Evolutionary conservation across 2,113 vertebrate species (phyloP), one percentile per base, ranked within the genome.

Genomic region (Chloropsis hardwickii): DNA sequence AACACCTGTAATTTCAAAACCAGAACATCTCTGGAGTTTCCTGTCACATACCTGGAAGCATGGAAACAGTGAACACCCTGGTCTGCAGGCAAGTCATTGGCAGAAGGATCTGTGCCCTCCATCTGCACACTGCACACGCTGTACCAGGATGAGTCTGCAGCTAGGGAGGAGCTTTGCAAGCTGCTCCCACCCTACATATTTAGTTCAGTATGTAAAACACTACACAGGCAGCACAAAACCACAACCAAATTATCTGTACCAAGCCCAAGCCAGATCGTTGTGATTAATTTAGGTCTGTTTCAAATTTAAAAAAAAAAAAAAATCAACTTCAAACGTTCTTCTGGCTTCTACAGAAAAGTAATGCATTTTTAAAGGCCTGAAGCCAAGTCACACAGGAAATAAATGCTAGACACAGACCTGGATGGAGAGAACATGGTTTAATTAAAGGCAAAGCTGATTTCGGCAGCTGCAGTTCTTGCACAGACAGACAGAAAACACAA

Each of bases 381-480:
- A 61, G 56, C 45, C 48, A 33, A 88, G 31, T 45, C 51, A 86
- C 54, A 39, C 37, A 65, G 67, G 58, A 95, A 96, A 97, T 51
- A 90, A 97, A 92, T 4, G 33, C 37, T 22, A 97, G 92, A 95
- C 96, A 92, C 76, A 96, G 86, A 84, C 92, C n/a, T 95, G 95
- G 94, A 94, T 98, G 97, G 97, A 98, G 98, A 99, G 98, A 99
- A 99, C 98, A 98, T 98, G 96, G 98, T 98, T 98, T 98, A 98
- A 98, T 99, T 98, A 99, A 99, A 98, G 98, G 98, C 98, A 98
- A 98, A 98, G 98, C 98, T 98, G 98, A 98, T 98, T 98, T 98
- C 98, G 98, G 98, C 98, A 97, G 98, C 98, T 98, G 98, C 98
- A 98, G 97, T 98, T 98, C 98, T 98, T 97, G 98, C 97, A 99